Percentiles rank a stretch among this genome's conserved stretches.
Conservation (phyloP, 1,140 invertebrate species). For the Trichonephila clavata region DNA sequence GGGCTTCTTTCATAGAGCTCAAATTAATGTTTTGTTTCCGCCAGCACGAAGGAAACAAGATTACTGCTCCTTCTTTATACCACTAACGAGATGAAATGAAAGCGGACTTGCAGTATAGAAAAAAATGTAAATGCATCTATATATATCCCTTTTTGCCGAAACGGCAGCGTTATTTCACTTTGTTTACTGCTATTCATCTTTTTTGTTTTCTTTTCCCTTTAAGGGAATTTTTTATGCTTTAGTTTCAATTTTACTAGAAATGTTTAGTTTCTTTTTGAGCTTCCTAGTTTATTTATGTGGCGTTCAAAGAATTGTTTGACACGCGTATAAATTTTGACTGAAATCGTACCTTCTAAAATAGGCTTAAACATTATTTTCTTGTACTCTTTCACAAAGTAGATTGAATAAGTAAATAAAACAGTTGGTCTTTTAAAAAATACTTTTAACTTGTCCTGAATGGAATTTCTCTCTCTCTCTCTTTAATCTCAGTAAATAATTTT, state of each 20-base stretch:
- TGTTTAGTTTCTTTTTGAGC: constrained; percentile 5
- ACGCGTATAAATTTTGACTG: constrained; percentile 16
- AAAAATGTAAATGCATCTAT: constrained; percentile 62
- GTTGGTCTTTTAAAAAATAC: not conserved
- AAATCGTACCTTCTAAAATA: not conserved
- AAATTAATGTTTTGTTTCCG: constrained; percentile 69
- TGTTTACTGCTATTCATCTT: constrained; percentile 56
- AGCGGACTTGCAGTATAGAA: constrained; percentile 28
- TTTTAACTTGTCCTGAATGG: not conserved
- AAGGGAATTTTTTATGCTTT: not conserved
- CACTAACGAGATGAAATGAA: constrained; percentile 60
- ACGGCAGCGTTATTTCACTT: constrained; percentile 52
- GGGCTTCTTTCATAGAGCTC: constrained; percentile 24
- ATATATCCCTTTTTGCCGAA: constrained; percentile 41
- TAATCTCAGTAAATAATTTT: not conserved
- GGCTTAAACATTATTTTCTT: not conserved
- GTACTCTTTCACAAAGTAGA: not conserved
- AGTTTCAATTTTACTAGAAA: constrained; percentile 48
- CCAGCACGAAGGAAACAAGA: constrained; percentile 58
- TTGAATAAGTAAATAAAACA: not conserved
- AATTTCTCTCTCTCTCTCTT: not conserved
- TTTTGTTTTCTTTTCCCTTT: constrained; percentile 16
- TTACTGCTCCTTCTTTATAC: constrained; percentile 31
- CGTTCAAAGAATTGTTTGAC: constrained; percentile 35
- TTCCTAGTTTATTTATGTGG: constrained; percentile 32